phyloP scores from a whole-genome alignment of 2,888 invertebrate genomes.

The Eilema depressum region DNA sequence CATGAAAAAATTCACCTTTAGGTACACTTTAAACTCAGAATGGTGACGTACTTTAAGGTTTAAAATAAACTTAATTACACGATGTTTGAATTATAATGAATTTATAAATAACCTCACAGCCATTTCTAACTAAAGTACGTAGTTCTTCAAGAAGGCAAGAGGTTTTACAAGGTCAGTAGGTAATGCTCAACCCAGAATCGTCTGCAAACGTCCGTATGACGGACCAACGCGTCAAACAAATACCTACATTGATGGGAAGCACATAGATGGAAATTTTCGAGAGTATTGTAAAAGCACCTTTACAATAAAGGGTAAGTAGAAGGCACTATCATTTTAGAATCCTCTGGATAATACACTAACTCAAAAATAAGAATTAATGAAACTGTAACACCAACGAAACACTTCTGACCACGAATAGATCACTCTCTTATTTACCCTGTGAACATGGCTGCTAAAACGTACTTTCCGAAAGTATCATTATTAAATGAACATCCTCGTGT shows the following conservation, averaged over 20 bases:
- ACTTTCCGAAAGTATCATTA: neutral
- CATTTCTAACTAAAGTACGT: neutral
- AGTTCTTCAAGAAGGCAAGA: neutral
- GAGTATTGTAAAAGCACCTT: too few species aligned
- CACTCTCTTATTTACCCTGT: neutral
- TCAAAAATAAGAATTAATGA: neutral
- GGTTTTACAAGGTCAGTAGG: neutral
- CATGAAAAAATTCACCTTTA: neutral
- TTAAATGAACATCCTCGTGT: slow-evolving; percentile 28
- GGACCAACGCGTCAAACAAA: neutral
- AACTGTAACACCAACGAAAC: too few species aligned
- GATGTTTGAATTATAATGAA: neutral
- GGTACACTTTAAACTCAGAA: slow-evolving; percentile 3
- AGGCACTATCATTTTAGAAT: neutral
- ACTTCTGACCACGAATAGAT: too few species aligned
- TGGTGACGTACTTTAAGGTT: neutral
- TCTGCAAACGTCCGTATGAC: neutral
- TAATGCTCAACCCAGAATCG: neutral
- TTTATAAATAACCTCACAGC: neutral
- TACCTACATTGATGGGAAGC: too few species aligned
- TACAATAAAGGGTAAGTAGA: too few species aligned
- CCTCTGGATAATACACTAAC: neutral
- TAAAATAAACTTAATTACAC: neutral
- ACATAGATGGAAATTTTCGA: too few species aligned
- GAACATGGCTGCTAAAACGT: neutral